A percentile compares a stretch with the other conserved stretches of the same genome.
Evolutionary conservation across 2,888 invertebrate genomes (phyloP).

Genomic region (Eurytoma adleriae): DNA sequence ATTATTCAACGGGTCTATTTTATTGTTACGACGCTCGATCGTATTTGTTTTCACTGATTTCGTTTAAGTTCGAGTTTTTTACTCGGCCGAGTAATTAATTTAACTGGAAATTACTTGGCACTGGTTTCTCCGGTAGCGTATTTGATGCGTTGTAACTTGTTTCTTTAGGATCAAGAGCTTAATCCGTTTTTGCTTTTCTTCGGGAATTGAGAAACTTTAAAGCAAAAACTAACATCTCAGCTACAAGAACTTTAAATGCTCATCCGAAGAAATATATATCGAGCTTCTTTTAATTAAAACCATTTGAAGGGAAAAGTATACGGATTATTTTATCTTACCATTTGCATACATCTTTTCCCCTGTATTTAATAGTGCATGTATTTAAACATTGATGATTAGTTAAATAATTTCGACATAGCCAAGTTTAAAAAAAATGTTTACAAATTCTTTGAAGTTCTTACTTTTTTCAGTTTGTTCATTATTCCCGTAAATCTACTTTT

Average conservation of each 20-base stretch:
- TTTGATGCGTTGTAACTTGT: constrained; percentile 43
- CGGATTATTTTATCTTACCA: not conserved
- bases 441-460: constrained; percentile 1
- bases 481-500: constrained; percentile 25
- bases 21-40: not conserved
- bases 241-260: constrained; percentile 34
- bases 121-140: constrained; percentile 21
- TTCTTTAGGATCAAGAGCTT: constrained; percentile 39
- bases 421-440: not conserved
- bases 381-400: too few species aligned
- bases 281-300: constrained; percentile 27
- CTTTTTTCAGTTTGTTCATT: not conserved
- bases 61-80: not conserved
- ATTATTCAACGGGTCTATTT: too few species aligned
- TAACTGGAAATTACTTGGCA: constrained; percentile 23
- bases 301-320: constrained; percentile 1
- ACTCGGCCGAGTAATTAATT: constrained; percentile 32
- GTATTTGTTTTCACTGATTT: too few species aligned
- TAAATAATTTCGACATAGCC: too few species aligned
- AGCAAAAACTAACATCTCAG: constrained; percentile 47
- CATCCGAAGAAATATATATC: constrained; percentile 25
- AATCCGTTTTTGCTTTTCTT: constrained; percentile 39
- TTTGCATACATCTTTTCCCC: not conserved
- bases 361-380: not conserved
- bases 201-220: constrained; percentile 40